phyloP scores from a whole-genome alignment of 2,888 invertebrate genomes.

The Noctua janthina region DNA sequence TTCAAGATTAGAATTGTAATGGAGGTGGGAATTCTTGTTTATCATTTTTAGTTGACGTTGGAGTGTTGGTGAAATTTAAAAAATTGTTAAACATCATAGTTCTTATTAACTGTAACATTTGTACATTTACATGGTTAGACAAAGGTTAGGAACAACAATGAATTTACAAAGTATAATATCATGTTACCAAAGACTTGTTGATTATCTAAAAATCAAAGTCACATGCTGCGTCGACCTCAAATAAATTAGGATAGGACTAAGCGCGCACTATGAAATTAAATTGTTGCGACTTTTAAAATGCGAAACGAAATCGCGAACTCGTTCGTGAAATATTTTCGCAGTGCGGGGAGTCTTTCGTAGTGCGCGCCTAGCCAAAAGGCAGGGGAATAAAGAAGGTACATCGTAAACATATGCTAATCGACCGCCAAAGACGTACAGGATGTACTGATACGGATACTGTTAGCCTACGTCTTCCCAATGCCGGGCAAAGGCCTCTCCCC shows the following conservation, averaged over 20 bases:
- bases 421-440: no score
- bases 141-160: background rate
- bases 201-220: background rate
- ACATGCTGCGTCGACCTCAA: background rate
- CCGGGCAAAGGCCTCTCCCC: no score
- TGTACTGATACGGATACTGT: background rate
- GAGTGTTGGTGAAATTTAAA: background rate
- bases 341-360: background rate
- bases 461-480: no score
- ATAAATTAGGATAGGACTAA: background rate
- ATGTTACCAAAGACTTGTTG: background rate
- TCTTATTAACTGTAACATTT: no score
- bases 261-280: background rate
- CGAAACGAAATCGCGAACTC: background rate
- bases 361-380: background rate
- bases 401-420: background rate
- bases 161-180: background rate
- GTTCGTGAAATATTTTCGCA: background rate
- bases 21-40: background rate
- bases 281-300: background rate
- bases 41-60: background rate
- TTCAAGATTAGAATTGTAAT: constrained; percentile 10
- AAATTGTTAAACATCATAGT: background rate
- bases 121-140: background rate
- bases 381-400: background rate